Evolutionary conservation across 2,797 vertebrate genomes (phyloP).

Genomic region (Rhabdomys pumilio): DNA sequence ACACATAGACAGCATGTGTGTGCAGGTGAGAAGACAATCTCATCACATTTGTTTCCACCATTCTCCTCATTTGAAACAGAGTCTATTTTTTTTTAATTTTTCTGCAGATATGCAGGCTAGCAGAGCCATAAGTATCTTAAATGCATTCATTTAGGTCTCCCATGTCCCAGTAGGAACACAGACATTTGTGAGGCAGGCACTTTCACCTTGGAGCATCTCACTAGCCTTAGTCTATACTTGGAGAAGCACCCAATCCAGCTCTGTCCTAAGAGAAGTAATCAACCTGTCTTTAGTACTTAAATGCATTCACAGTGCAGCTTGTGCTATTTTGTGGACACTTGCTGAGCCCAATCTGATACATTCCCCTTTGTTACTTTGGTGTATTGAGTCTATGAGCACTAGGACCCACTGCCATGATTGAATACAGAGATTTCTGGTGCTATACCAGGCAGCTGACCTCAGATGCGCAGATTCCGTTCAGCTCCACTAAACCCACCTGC

Average conservation of each 20-base stretch:
- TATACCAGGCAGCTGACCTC: constrained; percentile 34
- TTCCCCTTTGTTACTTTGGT: neutral
- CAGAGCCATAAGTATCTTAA: neutral
- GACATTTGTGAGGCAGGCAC: neutral
- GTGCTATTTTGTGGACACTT: neutral
- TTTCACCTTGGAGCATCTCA: neutral
- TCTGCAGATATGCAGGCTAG: neutral
- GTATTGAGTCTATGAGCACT: neutral
- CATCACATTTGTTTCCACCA: neutral
- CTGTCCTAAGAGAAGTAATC: neutral
- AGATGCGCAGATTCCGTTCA: constrained; percentile 65
- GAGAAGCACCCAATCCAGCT: neutral
- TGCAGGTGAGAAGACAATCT: neutral
- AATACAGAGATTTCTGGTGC: neutral
- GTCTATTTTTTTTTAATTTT: neutral
- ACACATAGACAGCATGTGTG: neutral
- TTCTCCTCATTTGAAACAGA: neutral
- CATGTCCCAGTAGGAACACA: neutral
- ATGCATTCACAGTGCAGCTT: neutral
- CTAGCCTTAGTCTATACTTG: neutral
- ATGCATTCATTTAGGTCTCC: neutral
- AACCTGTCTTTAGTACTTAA: neutral
- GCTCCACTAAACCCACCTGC: constrained; percentile 78
- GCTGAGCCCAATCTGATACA: neutral
- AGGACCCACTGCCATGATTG: neutral